These are phyloP conservation scores for Neocrepidodera transversa DNA, from an alignment of 2,888 invertebrate species.

Conservation along the genomic window DNA sequence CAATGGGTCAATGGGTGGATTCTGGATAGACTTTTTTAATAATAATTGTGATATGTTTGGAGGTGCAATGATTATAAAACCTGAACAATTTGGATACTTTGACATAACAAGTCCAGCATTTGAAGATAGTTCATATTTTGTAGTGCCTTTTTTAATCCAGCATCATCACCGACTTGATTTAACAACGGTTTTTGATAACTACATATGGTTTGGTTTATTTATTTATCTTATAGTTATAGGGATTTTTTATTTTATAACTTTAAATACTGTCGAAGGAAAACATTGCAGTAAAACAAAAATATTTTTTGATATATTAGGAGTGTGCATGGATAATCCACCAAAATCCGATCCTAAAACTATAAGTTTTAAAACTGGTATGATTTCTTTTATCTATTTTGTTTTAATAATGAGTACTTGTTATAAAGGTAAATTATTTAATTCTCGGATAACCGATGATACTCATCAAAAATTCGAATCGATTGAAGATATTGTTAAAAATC, in stretches of 20 bases:
- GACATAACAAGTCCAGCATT: background rate
- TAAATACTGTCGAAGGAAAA: too few relatives aligned
- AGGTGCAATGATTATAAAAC: background rate
- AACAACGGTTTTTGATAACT: background rate
- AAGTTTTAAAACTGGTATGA: background rate
- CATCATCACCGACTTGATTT: background rate
- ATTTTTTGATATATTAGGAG: background rate
- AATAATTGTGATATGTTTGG: background rate
- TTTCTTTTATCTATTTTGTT: background rate
- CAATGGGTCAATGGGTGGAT: background rate
- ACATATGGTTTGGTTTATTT: background rate
- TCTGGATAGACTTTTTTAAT: background rate
- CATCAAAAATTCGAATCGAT: background rate
- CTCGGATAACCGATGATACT: background rate
- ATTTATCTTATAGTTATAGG: background rate
- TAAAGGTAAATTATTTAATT: constrained; percentile 19
- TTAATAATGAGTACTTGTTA: background rate
- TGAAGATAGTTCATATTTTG: constrained; percentile 4
- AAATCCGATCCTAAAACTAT: background rate
- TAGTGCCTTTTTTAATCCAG: background rate
- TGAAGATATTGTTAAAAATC: constrained; percentile 12
- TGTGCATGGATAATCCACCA: background rate
- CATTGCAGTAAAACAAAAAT: too few relatives aligned
- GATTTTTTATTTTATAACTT: background rate
- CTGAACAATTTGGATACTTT: constrained; percentile 2